Conservation (phyloP, 2,113 vertebrate genomes). For the Trematomus loennbergii region DNA sequence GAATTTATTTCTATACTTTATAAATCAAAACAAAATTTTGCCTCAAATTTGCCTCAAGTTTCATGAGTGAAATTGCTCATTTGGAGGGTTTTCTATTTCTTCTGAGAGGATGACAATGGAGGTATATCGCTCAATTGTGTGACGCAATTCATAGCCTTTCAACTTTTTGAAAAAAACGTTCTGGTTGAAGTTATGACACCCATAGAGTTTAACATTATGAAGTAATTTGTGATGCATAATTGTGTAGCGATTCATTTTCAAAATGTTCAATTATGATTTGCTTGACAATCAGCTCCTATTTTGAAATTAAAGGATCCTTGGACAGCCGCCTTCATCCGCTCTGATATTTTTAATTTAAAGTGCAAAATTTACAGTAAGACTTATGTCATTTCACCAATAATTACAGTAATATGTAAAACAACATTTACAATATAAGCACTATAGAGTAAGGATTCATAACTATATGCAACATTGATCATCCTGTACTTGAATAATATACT, state of each 20-base stretch:
- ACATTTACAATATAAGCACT: slow-evolving; percentile 71
- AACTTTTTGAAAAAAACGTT: background rate
- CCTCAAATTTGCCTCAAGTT: background rate
- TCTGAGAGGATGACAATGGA: background rate
- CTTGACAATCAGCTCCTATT: background rate
- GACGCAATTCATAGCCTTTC: background rate
- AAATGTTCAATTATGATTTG: background rate
- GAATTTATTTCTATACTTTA: background rate
- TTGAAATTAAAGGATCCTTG: slow-evolving; percentile 23
- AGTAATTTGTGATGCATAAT: background rate
- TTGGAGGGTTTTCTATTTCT: background rate
- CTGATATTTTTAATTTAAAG: slow-evolving; percentile 46
- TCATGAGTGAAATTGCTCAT: background rate
- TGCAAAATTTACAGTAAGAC: slow-evolving; percentile 61
- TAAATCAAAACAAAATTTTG: background rate
- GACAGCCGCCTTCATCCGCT: slow-evolving; percentile 51
- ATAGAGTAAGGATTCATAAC: slow-evolving; percentile 51
- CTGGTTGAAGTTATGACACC: background rate
- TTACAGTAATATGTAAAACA: slow-evolving; percentile 64
- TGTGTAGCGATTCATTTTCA: background rate
- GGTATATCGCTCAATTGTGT: background rate
- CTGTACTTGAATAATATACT: slow-evolving; percentile 46
- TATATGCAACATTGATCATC: slow-evolving; percentile 65
- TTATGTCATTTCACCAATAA: slow-evolving; percentile 60
- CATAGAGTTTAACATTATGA: background rate